Percentiles rank a stretch among this genome's conserved stretches.
Evolutionary conservation across 2,113 vertebrate species (phyloP).

Genomic region (Bolborhynchus lineola): DNA sequence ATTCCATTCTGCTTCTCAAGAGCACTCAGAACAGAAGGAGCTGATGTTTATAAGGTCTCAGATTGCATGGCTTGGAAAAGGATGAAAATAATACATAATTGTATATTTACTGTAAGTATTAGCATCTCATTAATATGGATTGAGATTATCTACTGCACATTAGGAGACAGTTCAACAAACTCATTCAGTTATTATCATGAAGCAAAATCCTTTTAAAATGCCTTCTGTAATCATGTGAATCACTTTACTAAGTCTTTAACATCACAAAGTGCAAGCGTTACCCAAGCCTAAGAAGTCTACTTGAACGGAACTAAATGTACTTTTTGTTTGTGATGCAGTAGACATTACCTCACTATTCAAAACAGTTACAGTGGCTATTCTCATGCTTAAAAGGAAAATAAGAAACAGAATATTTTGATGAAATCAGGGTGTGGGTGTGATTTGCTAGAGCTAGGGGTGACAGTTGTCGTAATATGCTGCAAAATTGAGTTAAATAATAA

Average conservation of each 20-base stretch:
- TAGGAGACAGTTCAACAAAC: neutral
- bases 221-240: neutral
- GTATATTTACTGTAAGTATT: neutral
- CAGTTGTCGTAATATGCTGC: neutral
- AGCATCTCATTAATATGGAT: neutral
- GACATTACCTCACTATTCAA: neutral
- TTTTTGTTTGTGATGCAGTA: neutral
- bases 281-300: neutral
- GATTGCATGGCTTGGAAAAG: neutral
- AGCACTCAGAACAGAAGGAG: neutral
- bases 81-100: neutral
- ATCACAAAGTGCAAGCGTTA: neutral
- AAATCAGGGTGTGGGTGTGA: neutral
- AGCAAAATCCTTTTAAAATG: neutral
- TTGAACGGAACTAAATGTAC: neutral
- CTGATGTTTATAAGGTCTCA: neutral
- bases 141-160: neutral
- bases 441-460: neutral
- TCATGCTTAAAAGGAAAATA: neutral
- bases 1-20: neutral
- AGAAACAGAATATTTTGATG: neutral
- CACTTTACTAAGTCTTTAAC: neutral
- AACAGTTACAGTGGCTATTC: neutral
- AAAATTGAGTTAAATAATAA: neutral
- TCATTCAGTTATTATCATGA: neutral